These are phyloP conservation scores for Silurus glanis DNA, from an alignment of 2,113 vertebrate genomes.

Conservation along the genomic window DNA sequence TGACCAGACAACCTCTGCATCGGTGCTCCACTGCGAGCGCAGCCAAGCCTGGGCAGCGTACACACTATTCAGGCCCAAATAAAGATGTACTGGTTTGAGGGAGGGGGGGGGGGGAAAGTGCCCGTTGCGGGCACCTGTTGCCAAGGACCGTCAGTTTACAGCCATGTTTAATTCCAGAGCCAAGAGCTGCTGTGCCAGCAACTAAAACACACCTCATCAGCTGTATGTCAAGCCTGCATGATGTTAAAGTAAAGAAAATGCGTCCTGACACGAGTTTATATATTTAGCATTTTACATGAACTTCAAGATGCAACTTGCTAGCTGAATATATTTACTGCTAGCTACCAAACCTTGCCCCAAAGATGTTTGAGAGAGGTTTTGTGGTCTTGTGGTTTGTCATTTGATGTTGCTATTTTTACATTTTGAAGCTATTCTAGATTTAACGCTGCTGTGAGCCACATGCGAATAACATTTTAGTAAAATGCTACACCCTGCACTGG, in stretches of 20 bases:
- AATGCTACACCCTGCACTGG: neutral
- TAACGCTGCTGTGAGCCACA: neutral
- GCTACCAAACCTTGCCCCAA: neutral
- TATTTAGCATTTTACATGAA: neutral
- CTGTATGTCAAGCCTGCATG: neutral
- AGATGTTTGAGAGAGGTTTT: no score
- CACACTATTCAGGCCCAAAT: conserved; percentile 49
- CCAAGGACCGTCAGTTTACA: conserved; percentile 57
- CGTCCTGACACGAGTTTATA: neutral
- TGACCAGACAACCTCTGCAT: conserved; percentile 38
- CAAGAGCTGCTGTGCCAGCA: conserved; percentile 35
- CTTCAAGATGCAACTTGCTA: no score
- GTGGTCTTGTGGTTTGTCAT: neutral
- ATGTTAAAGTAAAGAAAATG: neutral
- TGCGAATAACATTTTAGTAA: neutral
- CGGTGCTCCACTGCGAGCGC: conserved; percentile 34
- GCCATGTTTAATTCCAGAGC: conserved; percentile 56
- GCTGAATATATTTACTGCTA: neutral
- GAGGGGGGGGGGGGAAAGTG: conserved; percentile 15
- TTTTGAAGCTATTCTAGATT: neutral
- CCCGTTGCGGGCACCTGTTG: conserved; percentile 63
- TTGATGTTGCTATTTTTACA: neutral
- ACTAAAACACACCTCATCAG: conserved; percentile 9
- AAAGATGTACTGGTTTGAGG: conserved; percentile 42
- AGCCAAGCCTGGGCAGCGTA: conserved; percentile 29